These are phyloP conservation scores for Odontomachus brunneus DNA, from an alignment of 1,140 invertebrate genomes.

Conservation along the genomic window DNA sequence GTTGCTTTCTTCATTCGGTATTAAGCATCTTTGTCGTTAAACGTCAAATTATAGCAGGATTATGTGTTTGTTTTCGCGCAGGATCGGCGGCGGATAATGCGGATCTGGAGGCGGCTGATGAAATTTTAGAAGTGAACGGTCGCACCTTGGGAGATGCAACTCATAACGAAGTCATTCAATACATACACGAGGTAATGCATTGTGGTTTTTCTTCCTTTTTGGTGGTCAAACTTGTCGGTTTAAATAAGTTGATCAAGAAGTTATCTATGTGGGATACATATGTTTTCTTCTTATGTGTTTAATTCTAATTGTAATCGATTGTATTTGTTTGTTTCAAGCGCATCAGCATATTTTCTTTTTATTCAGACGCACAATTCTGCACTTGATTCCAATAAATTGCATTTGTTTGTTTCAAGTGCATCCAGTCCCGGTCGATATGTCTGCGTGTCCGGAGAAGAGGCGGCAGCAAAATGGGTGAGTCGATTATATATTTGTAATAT, in stretches of 20 bases:
- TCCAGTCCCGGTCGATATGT: constrained; percentile 96
- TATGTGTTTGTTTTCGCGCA: constrained; percentile 77
- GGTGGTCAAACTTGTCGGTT: not conserved
- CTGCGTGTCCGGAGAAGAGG: constrained; percentile 95
- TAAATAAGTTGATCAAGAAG: not conserved
- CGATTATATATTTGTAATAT: not conserved
- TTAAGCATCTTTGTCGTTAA: not conserved
- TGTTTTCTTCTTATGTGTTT: not conserved
- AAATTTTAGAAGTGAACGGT: constrained; percentile 98
- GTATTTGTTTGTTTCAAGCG: constrained; percentile 89
- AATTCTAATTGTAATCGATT: not conserved
- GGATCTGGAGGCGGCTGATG: constrained; percentile 97
- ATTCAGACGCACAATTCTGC: too few relatives aligned
- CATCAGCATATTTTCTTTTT: constrained; percentile 85
- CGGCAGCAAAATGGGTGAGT: constrained; percentile 94
- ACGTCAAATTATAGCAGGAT: not conserved
- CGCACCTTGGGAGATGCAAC: constrained; percentile 94
- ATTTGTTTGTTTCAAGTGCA: constrained; percentile 91
- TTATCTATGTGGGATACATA: not conserved
- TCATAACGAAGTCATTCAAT: constrained; percentile 95
- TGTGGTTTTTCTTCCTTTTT: too few relatives aligned
- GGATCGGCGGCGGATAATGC: constrained; percentile 96
- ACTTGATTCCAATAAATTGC: not conserved
- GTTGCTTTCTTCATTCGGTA: not conserved
- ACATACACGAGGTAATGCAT: constrained; percentile 94